Evolutionary conservation across 1,140 invertebrate genomes (phyloP).

Genomic region (Ooceraea biroi): DNA sequence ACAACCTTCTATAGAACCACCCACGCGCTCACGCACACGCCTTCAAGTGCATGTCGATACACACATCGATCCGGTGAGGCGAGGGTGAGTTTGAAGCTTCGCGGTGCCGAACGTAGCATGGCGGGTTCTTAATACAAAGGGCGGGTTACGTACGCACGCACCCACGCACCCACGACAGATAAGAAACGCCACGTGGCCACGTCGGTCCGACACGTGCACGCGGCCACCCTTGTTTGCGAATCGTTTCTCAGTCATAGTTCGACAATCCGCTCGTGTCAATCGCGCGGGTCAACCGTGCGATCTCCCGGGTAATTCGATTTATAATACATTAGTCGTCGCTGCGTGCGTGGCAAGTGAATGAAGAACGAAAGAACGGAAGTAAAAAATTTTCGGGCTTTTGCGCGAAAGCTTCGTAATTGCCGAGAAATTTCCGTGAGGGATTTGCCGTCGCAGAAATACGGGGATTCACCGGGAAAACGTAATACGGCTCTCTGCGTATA

Average conservation of each 20-base stretch:
- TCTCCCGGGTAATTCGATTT: background rate
- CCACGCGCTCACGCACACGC: background rate
- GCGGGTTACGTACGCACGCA: slow-evolving; percentile 22
- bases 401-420: background rate
- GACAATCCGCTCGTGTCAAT: background rate
- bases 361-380: background rate
- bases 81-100: slow-evolving; percentile 16
- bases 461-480: background rate
- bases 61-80: slow-evolving; percentile 33
- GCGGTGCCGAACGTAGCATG: slow-evolving; percentile 19
- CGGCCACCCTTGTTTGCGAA: slow-evolving; percentile 43
- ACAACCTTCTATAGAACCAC: slow-evolving; percentile 17
- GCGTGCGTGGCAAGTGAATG: background rate
- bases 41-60: background rate
- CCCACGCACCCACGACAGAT: slow-evolving; percentile 18
- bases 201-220: slow-evolving; percentile 55
- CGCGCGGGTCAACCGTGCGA: slow-evolving; percentile 23
- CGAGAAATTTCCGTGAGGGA: background rate
- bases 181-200: slow-evolving; percentile 67
- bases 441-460: background rate
- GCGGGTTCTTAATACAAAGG: slow-evolving; percentile 42
- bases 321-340: background rate
- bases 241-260: background rate
- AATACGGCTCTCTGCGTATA: slow-evolving; percentile 13
- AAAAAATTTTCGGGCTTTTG: background rate